Conservation (phyloP, 2,888 invertebrate species). For the Pimpla rufipes region DNA sequence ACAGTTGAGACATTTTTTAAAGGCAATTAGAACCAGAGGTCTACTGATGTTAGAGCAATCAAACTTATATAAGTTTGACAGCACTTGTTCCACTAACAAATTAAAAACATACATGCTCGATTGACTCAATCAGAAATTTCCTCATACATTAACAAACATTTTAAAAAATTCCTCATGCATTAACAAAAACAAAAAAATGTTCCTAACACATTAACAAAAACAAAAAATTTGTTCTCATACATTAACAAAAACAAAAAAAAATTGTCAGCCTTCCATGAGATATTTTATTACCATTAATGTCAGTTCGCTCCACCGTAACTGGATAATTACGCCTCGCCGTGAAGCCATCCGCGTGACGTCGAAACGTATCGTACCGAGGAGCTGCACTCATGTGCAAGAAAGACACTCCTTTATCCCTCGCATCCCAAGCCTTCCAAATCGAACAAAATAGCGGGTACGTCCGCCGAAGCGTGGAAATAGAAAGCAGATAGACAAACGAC, state of each 20-base stretch:
- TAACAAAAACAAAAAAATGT: too few relatives aligned
- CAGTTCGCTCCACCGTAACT: neutral
- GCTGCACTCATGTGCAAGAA: conserved; percentile 1
- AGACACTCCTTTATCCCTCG: conserved; percentile 6
- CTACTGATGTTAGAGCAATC: too few relatives aligned
- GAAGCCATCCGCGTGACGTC: neutral
- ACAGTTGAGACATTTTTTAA: conserved; percentile 4
- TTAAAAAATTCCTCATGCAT: too few relatives aligned
- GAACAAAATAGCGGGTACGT: conserved; percentile 50
- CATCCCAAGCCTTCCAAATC: neutral
- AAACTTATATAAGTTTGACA: too few relatives aligned
- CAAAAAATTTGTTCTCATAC: too few relatives aligned
- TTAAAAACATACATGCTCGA: too few relatives aligned
- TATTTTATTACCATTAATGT: neutral
- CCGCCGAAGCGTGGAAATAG: conserved; percentile 77
- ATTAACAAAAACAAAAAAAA: too few relatives aligned
- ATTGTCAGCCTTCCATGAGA: neutral
- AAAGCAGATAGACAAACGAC: conserved; percentile 69
- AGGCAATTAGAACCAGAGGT: neutral
- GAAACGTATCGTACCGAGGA: neutral
- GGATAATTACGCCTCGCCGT: neutral
- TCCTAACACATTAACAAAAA: too few relatives aligned
- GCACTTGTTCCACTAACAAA: too few relatives aligned
- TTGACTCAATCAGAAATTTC: too few relatives aligned
- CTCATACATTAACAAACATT: too few relatives aligned